Percentiles rank a stretch among this genome's conserved stretches.
These are phyloP conservation scores for Coelopa frigida DNA, from an alignment of 1,140 invertebrate species.

Conservation along the genomic window DNA sequence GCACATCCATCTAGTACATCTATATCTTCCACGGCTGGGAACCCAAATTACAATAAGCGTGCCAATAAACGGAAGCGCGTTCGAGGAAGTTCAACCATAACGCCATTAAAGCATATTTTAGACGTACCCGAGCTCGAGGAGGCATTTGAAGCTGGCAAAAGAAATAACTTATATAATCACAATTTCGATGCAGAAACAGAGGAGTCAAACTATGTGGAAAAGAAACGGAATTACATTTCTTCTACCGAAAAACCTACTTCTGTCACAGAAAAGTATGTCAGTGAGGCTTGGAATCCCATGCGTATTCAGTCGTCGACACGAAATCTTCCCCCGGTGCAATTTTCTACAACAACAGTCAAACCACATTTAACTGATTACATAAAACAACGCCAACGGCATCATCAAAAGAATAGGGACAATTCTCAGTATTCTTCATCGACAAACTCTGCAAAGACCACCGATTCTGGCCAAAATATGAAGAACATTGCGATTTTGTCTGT, in stretches of 20 bases:
- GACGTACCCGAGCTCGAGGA: conserved; percentile 35
- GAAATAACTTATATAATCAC: conserved; percentile 9
- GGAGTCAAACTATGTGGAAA: conserved; percentile 22
- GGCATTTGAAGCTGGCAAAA: conserved; percentile 28
- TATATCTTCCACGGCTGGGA: too few species aligned
- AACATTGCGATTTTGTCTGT: conserved; percentile 20
- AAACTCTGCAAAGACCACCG: neutral
- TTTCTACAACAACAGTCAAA: too few species aligned
- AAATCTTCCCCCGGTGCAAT: conserved; percentile 16
- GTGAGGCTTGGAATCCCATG: conserved; percentile 33
- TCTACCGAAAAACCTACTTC: too few species aligned
- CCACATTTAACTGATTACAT: too few species aligned
- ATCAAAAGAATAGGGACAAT: neutral
- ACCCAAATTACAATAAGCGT: too few species aligned
- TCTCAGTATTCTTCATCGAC: too few species aligned
- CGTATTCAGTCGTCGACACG: conserved; percentile 14
- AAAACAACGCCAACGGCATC: conserved; percentile 15
- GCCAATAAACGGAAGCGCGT: conserved; percentile 20
- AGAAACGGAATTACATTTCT: conserved; percentile 20
- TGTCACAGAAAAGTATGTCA: neutral
- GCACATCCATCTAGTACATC: too few species aligned
- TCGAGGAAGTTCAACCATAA: conserved; percentile 2
- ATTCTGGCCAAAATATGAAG: neutral
- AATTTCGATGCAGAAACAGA: conserved; percentile 23
- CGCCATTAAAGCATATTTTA: conserved; percentile 27